Evolutionary conservation across 2,113 vertebrate genomes (phyloP).

Genomic region (Hemicordylus capensis): DNA sequence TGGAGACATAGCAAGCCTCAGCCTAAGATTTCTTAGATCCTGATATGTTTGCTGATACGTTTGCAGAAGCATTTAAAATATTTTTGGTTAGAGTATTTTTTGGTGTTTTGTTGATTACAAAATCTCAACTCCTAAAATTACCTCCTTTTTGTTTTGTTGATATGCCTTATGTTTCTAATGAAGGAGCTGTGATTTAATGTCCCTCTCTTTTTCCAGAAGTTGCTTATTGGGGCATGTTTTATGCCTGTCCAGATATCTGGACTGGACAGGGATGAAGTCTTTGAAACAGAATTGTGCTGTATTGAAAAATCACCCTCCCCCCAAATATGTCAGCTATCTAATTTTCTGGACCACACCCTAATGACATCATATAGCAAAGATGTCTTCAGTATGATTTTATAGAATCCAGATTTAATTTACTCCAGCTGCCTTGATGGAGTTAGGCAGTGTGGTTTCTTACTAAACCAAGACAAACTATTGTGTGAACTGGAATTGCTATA

Average conservation of each 20-base stretch:
- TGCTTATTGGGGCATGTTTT: not conserved
- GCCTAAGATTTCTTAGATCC: not conserved
- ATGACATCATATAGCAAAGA: conserved; percentile 56
- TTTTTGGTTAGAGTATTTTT: not conserved
- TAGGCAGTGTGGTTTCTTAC: conserved; percentile 59
- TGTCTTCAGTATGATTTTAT: conserved; percentile 59
- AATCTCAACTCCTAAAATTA: not conserved
- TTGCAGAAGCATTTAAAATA: not conserved
- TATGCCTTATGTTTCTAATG: not conserved
- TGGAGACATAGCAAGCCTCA: not conserved
- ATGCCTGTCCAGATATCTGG: not conserved
- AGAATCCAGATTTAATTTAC: conserved; percentile 60
- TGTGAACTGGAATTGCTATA: conserved; percentile 58
- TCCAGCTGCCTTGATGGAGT: conserved; percentile 56
- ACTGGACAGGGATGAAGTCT: not conserved
- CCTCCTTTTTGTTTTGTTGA: not conserved
- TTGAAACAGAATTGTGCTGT: not conserved
- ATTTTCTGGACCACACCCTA: conserved; percentile 58
- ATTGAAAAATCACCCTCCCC: not conserved
- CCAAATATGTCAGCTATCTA: conserved; percentile 23
- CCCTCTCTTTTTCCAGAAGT: not conserved
- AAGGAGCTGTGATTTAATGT: not conserved
- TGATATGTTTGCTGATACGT: not conserved
- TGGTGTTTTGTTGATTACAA: not conserved
- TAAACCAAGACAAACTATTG: conserved; percentile 61